Evolutionary conservation across 2,888 invertebrate genomes (phyloP).

Genomic region (Epistrophe eligans): DNA sequence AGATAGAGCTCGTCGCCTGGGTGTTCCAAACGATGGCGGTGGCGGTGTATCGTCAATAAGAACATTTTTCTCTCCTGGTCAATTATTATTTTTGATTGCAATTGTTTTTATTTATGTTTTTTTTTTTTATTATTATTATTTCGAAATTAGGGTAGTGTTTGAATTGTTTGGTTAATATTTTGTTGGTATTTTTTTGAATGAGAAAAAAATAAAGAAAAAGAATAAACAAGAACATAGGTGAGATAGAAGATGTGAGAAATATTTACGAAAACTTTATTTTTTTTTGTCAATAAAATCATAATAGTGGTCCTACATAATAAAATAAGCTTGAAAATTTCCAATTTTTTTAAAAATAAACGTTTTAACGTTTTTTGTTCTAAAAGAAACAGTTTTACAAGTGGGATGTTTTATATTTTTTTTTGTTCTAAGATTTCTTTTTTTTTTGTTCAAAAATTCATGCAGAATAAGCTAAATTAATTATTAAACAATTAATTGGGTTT

Average conservation of each 20-base stretch:
- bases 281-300: slow-evolving; percentile 38
- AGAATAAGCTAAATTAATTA: slow-evolving; percentile 69
- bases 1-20: slow-evolving; percentile 83
- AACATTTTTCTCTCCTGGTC: slow-evolving; percentile 92
- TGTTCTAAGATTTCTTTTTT: slow-evolving; percentile 49
- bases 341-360: slow-evolving; percentile 52
- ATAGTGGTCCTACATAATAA: slow-evolving; percentile 66
- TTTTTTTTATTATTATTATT: slow-evolving; percentile 30
- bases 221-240: slow-evolving; percentile 68
- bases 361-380: slow-evolving; percentile 57
- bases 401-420: slow-evolving; percentile 47
- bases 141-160: slow-evolving; percentile 67
- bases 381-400: slow-evolving; percentile 66
- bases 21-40: slow-evolving; percentile 82
- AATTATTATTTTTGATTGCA: slow-evolving; percentile 51
- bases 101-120: slow-evolving; percentile 39
- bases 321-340: slow-evolving; percentile 71
- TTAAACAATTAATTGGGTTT: slow-evolving; percentile 68
- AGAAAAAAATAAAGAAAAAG: slow-evolving; percentile 82
- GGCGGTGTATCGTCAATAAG: slow-evolving; percentile 90
- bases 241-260: slow-evolving; percentile 74
- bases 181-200: slow-evolving; percentile 72
- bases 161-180: slow-evolving; percentile 61
- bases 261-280: slow-evolving; percentile 49
- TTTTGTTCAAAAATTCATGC: slow-evolving; percentile 63